Base-by-base conservation (phyloP, 2,888 invertebrate genomes). In the Erpobdella octoculata region DNA sequence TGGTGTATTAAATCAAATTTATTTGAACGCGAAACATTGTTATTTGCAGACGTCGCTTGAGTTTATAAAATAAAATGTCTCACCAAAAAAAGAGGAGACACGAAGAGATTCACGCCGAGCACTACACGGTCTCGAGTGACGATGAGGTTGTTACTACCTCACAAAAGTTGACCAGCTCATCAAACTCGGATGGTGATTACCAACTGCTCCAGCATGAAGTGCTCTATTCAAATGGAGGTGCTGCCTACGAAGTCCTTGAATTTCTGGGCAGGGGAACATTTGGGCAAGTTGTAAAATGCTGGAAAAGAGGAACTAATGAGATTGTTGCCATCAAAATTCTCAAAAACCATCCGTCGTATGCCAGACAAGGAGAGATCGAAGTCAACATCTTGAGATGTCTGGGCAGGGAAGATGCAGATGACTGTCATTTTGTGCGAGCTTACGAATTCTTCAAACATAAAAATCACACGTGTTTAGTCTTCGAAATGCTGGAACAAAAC, bases 401-500 rank as follows among this genome's bases (percentile, higher is more conserved):
- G 53, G 82, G 80, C 73, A 82, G 83, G 75, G 83, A 83, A 76
- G 83, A 81, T 78, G 83, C 83, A n/a, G 83, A 83, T 69, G 81
- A 85, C 87, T 97, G 93, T 87, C 99, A 99, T 87, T 98, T 98
- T 87, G 98, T 98, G 79, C 92, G 97, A 77, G 98, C 98, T 65
- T 96, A 93, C 86, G 98, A 98, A 85, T 99, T 98, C 86, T 98
- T 98, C 86, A 94, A 95, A 86, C 97, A 98, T 86, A 95, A 96
- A 85, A 95, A 93, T 84, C 97, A 98, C 87, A 98, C 97, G 71
- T 98, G 97, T 85, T 88, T 98, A 85, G 97, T 97, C 82, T 98
- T 97, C 84, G 98, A 99, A 86, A 97, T 99, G 96, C 89, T 99
- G 80, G 98, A 99, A 83, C 98, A 98, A 87, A 99, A 99, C 86